Percentiles rank a stretch among this genome's conserved stretches.
phyloP scores from a whole-genome alignment of 2,113 vertebrate genomes.

The Microtus richardsoni region DNA sequence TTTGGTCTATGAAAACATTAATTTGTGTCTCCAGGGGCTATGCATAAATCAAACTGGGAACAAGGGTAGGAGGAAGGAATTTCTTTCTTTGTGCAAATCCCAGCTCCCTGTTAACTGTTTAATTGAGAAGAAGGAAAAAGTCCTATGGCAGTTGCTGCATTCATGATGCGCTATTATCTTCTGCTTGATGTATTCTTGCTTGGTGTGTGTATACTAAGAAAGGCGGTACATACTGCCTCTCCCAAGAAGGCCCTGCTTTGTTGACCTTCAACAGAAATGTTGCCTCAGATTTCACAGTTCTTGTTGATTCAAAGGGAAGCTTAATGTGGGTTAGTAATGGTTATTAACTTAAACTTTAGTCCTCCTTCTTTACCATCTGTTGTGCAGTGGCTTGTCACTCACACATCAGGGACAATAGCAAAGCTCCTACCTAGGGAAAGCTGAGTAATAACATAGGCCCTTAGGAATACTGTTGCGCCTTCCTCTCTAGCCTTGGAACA shows the following conservation, averaged over 20 bases:
- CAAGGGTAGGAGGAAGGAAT: slow-evolving; percentile 38
- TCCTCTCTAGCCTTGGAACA: slow-evolving; percentile 19
- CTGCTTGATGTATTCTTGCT: slow-evolving; percentile 69
- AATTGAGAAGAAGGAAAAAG: slow-evolving; percentile 77
- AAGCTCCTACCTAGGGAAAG: slow-evolving; percentile 57
- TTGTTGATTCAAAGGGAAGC: slow-evolving; percentile 58
- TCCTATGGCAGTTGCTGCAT: slow-evolving; percentile 75
- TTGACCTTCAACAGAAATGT: slow-evolving; percentile 63
- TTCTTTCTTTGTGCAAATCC: slow-evolving; percentile 75
- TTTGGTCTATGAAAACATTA: slow-evolving; percentile 77
- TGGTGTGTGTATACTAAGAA: slow-evolving; percentile 60
- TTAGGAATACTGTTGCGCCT: slow-evolving; percentile 58
- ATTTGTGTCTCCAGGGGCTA: slow-evolving; percentile 74
- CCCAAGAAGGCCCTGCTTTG: slow-evolving; percentile 62
- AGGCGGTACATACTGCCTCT: slow-evolving; percentile 58
- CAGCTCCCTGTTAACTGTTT: slow-evolving; percentile 74
- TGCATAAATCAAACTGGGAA: slow-evolving; percentile 78
- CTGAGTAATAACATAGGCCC: slow-evolving; percentile 43
- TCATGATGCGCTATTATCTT: slow-evolving; percentile 74
- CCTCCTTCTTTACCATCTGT: slow-evolving; percentile 68
- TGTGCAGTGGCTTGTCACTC: slow-evolving; percentile 36
- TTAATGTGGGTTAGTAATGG: slow-evolving; percentile 64
- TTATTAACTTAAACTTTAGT: slow-evolving; percentile 72
- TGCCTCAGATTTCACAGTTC: slow-evolving; percentile 75
- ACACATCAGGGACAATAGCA: slow-evolving; percentile 61